Percentiles rank a stretch among this genome's conserved stretches.
These are phyloP conservation scores for Deroplatys truncata DNA, from an alignment of 2,888 invertebrate genomes.

Conservation along the genomic window DNA sequence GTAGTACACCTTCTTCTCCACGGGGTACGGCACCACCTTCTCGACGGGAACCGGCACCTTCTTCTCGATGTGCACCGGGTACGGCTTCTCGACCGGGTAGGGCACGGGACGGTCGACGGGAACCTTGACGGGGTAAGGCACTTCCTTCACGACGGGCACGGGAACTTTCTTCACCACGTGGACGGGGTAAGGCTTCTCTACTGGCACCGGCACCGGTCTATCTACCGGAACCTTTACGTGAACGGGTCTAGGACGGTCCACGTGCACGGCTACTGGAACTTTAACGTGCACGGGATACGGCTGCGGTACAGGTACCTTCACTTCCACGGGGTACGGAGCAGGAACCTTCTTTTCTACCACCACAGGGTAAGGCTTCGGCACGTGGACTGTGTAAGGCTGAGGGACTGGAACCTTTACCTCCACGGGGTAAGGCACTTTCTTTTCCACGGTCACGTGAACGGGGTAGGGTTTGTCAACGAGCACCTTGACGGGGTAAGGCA, in stretches of 20 bases:
- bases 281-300: constrained; percentile 48
- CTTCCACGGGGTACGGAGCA: constrained; percentile 52
- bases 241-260: constrained; percentile 26
- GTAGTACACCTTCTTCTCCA: constrained; percentile 52
- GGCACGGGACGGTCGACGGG: constrained; percentile 70
- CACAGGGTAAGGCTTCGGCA: constrained; percentile 60
- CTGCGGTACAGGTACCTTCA: constrained; percentile 61
- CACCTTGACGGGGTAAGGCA: constrained; percentile 52
- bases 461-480: constrained; percentile 65
- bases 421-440: constrained; percentile 39
- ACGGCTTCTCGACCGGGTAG: constrained; percentile 54
- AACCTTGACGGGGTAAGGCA: constrained; percentile 48
- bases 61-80: constrained; percentile 56
- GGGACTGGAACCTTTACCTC: constrained; percentile 31
- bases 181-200: constrained; percentile 64
- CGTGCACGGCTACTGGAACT: constrained; percentile 28
- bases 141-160: constrained; percentile 61
- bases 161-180: constrained; percentile 43
- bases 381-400: constrained; percentile 32
- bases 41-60: constrained; percentile 47
- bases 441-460: constrained; percentile 59
- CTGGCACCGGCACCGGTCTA: constrained; percentile 65
- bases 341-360: constrained; percentile 44
- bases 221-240: constrained; percentile 67
- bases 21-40: constrained; percentile 57